Base-by-base conservation (phyloP, 2,797 vertebrate species). In the Macrochelys suwanniensis region DNA sequence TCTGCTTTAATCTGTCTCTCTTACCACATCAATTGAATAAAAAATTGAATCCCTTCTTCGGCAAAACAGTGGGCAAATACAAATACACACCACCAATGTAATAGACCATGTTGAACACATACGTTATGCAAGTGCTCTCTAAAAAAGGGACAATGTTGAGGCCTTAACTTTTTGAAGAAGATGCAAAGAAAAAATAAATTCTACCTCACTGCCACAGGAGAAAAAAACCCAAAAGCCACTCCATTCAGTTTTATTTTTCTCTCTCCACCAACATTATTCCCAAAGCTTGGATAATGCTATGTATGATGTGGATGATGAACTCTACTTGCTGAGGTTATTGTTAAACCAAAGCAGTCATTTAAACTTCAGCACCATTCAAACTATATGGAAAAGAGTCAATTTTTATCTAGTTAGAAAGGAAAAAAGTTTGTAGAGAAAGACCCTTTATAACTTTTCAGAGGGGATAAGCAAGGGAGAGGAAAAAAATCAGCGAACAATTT, bases 401-500 rank as follows among this genome's bases (percentile, higher is more conserved):
- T 91, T 84, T 77, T 57, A 61, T 59, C 37, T 16, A 21, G 23
- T 28, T 74, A 84, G 74, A 82, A 80, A 76, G 23, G 11, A 74
- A 74, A 74, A 74, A 71, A 85, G 15, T 65, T 49, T 47, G 50
- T 28, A 12, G 28, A 89, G 25, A 53, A 85, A 88, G 71, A 26
- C 25, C n/a, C 1, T 53, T 11, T 61, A 33, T 7, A 2, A 19
- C 85, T 90, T 89, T 89, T 87, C 87, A 89, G n/a, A 33, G 47
- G 49, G 26, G 4, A 31, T 45, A 47, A 59, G 26, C 74, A 57
- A 65, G 78, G 88, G 31, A 28, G 28, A 83, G 71, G 53, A 11
- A n/a, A 93, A 42, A 54, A 92, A 9, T 42, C 26, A 3, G 19
- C 57, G 50, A 90, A 68, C 33, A 78, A 37, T 82, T 88, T 47